phyloP scores from a whole-genome alignment of 2,888 invertebrate species.

The Luffia ferchaultella region DNA sequence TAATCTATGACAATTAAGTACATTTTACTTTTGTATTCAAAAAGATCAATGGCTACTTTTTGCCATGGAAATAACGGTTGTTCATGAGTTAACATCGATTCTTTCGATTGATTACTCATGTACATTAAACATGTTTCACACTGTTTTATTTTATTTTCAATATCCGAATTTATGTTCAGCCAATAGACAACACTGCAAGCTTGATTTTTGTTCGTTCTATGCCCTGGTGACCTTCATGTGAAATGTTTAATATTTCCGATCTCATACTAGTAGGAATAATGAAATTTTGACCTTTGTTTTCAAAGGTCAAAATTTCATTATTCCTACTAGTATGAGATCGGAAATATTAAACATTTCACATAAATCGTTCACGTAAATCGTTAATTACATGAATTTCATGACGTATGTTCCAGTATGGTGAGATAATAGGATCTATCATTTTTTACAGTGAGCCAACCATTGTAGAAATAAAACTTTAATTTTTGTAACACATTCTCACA shows the following conservation, averaged over 20 bases:
- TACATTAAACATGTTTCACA: background rate
- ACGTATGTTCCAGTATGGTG: no score
- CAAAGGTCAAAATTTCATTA: no score
- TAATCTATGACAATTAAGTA: constrained; percentile 12
- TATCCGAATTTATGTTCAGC: background rate
- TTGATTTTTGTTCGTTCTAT: background rate
- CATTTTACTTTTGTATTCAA: constrained; percentile 11
- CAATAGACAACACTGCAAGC: background rate
- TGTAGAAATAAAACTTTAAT: no score
- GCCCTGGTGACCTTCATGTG: background rate
- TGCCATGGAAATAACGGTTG: constrained; percentile 12
- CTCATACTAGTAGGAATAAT: background rate
- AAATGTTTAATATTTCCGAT: background rate
- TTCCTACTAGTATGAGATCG: no score
- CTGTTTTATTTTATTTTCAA: background rate
- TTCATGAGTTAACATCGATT: constrained; percentile 7
- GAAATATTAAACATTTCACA: no score
- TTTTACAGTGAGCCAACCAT: no score
- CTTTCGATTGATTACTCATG: background rate
- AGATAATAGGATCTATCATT: no score
- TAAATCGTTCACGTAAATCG: no score
- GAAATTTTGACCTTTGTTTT: no score
- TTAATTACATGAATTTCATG: no score
- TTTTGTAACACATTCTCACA: no score
- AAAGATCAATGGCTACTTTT: constrained; percentile 14